Evolutionary conservation across 2,888 invertebrate genomes (phyloP), one percentile per base, ranked within the genome.

Genomic region (Aspidiotus rigidus): DNA sequence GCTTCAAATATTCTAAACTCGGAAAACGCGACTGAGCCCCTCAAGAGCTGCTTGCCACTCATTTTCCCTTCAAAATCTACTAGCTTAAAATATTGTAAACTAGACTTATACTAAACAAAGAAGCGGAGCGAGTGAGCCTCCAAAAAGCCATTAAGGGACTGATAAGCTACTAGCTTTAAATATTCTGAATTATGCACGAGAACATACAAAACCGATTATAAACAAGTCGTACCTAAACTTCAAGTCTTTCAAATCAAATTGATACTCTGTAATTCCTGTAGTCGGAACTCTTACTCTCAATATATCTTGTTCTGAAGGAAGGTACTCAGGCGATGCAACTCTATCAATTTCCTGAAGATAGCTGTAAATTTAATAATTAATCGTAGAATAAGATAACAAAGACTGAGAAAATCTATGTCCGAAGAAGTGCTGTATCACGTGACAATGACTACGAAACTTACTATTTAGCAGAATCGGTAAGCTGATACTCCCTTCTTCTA

Each of bases 401-500:
- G 28, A 3, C n/a, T 28, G 28, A 28, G 28, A 28, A 1, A 28
- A 5, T 28, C 28, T 28, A 28, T 28, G 5, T 28, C 28, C 28
- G 28, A 28, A 28, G 28, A 28, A 28, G 28, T 28, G 28, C 28
- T 28, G 28, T 28, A 28, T 28, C 28, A 28, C 28, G 44, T 5
- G 42, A 7, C 8, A 28, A 62, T 28, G 28, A 63, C 28, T 53
- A 7, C n/a, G 10, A 49, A 72, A 83, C 90, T 86, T 84, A 98
- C 98, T 99, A 99, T 94, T 98, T 99, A 81, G 99, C 98, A 77
- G 98, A 99, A 83, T 99, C 99, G 77, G 98, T 99, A 78, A 99
- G 88, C 82, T 99, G 99, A 83, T 99, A 99, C 82, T 99, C 99
- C 82, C 98, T 88, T 83, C 98, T 88, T 78, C 99, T 87, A 81